Evolutionary conservation across 2,888 invertebrate species (phyloP), one percentile per base, ranked within the genome.

Genomic region (Prosopocoilus inquinatus): DNA sequence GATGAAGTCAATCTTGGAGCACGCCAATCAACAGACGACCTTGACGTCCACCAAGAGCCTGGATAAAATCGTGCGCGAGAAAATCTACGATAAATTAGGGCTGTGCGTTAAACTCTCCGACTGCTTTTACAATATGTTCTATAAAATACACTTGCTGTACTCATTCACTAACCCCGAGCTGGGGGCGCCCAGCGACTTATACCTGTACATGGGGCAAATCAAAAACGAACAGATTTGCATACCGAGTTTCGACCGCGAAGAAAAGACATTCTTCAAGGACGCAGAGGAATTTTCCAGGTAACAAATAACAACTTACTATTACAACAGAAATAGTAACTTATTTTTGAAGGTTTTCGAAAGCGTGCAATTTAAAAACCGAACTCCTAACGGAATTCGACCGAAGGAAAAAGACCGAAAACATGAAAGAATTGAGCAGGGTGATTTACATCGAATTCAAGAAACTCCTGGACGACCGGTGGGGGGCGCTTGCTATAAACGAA

Each of bases 101-200:
- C 55, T 55, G 13, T 67, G 67, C 46, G 52, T 73, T 3, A 70
- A 68, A 59, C 52, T 75, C 8, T 65, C 60, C 28, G 50, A 62
- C 11, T 45, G 53, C 11, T 55, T 70, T 11, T 52, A 53, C 38
- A 58, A 67, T 7, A 55, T 65, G 7, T 64, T 75, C 28, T 57
- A 65, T 50, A 65, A 67, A 50, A 47, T 64, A 8, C 73, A 67
- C 61, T 41, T 71, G 11, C 57, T 73, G 38, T 71, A 67, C 47
- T 69, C 70, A 20, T 71, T 70, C 47, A 64, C 68, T 15, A 71
- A 70, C 54, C 50, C 59, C 1, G 60, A 62, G 15, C 63, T 69
- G 44, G 38, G 56, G 3, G 63, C 66, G 39, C 61, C 67, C 7
- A 59, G 63, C 16, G 67, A 69, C 16, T 69, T 65, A 15, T 62